A percentile compares a stretch with the other conserved stretches of the same genome.
Evolutionary conservation across 2,113 vertebrate species (phyloP).

Genomic region (Turnix velox): DNA sequence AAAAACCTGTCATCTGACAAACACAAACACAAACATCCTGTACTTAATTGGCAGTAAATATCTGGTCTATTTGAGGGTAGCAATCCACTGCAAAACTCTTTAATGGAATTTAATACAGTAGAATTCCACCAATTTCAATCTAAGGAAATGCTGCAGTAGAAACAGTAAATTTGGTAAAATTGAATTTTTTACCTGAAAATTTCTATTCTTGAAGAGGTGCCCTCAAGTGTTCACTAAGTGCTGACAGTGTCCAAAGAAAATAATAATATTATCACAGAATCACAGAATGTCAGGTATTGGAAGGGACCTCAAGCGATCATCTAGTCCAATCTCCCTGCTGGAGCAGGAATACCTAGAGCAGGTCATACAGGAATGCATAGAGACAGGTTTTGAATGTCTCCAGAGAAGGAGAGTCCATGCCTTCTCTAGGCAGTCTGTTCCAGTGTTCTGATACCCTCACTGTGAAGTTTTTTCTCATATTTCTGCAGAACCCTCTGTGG

Average conservation of each 20-base stretch:
- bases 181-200: not conserved
- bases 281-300: no score
- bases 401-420: no score
- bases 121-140: not conserved
- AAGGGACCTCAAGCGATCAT: no score
- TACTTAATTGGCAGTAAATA: constrained; percentile 65
- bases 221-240: not conserved
- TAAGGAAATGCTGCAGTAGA: not conserved
- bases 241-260: not conserved
- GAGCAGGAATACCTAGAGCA: no score
- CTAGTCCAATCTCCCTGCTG: no score
- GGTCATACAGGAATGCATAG: no score
- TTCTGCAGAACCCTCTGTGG: no score
- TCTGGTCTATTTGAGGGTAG: constrained; percentile 4
- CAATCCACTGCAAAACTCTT: constrained; percentile 15
- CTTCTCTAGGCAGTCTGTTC: no score
- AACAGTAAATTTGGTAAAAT: not conserved
- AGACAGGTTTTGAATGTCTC: no score
- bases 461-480: no score
- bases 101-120: not conserved
- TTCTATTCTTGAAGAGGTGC: not conserved
- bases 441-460: no score
- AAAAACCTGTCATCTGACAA: constrained; percentile 42
- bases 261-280: no score
- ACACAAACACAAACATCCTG: constrained; percentile 64